These are phyloP conservation scores for Phallusia fumigata DNA, from an alignment of 23 tunicate genomes.

Conservation along the genomic window DNA sequence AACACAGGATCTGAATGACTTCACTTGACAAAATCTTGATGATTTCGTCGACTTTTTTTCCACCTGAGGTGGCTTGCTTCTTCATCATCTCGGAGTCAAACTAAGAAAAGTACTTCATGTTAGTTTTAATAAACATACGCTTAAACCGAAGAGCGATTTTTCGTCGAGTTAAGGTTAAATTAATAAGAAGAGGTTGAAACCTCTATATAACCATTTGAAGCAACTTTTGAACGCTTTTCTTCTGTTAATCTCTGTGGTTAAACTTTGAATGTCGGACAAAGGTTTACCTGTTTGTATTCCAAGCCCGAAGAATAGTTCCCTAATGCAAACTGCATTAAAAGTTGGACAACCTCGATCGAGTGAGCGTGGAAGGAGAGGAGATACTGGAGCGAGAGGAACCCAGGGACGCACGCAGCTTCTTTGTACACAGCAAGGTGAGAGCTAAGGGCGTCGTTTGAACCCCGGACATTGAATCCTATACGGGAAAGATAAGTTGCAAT, in stretches of 20 bases:
- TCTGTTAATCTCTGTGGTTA: too few species aligned
- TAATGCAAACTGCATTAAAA: constrained; percentile 43
- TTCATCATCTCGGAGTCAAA: neutral
- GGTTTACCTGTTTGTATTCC: neutral
- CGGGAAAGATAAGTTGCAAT: neutral
- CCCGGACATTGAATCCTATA: constrained; percentile 67
- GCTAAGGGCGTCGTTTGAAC: constrained; percentile 36
- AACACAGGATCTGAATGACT: constrained; percentile 45
- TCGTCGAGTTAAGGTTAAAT: too few species aligned
- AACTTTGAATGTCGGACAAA: too few species aligned
- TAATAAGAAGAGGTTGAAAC: too few species aligned
- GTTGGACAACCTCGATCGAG: constrained; percentile 24
- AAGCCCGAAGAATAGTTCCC: constrained; percentile 22
- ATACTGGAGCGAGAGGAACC: constrained; percentile 50
- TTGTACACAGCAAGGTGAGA: constrained; percentile 43
- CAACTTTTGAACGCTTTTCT: too few species aligned
- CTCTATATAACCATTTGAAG: too few species aligned
- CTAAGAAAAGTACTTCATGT: too few species aligned
- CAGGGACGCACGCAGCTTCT: constrained; percentile 66
- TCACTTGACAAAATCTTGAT: constrained; percentile 38
- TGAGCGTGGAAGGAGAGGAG: constrained; percentile 48
- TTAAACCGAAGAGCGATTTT: too few species aligned
- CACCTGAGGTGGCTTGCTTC: neutral
- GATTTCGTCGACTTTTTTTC: constrained; percentile 19
- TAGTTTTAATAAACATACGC: too few species aligned